Conservation (phyloP, 92 coral and sea anemone genomes). For the Blastomussa wellsi region DNA sequence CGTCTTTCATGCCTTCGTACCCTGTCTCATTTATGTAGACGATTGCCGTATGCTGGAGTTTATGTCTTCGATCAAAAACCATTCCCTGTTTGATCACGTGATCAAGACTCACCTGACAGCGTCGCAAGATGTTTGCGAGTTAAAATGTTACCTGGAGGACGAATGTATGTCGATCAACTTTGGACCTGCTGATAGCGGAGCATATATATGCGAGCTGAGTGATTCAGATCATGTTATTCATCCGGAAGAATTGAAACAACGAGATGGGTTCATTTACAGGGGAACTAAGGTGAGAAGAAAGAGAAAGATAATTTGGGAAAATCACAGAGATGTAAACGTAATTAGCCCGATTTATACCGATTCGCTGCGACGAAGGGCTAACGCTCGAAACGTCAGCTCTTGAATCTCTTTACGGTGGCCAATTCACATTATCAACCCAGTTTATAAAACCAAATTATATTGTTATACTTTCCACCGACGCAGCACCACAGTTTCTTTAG, state of each 20-base stretch:
- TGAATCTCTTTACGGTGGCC: too few species aligned
- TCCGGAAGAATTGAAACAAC: constrained; percentile 10
- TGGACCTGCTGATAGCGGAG: neutral
- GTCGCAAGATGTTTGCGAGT: neutral
- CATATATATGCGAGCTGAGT: neutral
- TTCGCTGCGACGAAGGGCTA: too few species aligned
- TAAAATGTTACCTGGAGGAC: constrained; percentile 8
- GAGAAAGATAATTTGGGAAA: neutral
- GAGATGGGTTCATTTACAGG: neutral
- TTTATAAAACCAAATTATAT: too few species aligned
- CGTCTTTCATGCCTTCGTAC: too few species aligned
- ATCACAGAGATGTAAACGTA: too few species aligned
- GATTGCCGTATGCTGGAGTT: constrained; percentile 13
- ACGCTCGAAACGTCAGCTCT: too few species aligned
- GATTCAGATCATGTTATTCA: constrained; percentile 9
- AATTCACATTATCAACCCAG: too few species aligned
- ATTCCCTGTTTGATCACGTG: constrained; percentile 9
- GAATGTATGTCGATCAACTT: constrained; percentile 20
- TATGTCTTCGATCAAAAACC: neutral
- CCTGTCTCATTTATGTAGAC: neutral
- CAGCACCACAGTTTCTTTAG: too few species aligned
- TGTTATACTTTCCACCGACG: too few species aligned
- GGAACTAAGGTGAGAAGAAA: constrained; percentile 5
- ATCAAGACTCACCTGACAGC: neutral
- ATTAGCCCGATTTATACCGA: too few species aligned